Conservation (phyloP, 1,140 invertebrate genomes). For the Brachystomella parvula region DNA sequence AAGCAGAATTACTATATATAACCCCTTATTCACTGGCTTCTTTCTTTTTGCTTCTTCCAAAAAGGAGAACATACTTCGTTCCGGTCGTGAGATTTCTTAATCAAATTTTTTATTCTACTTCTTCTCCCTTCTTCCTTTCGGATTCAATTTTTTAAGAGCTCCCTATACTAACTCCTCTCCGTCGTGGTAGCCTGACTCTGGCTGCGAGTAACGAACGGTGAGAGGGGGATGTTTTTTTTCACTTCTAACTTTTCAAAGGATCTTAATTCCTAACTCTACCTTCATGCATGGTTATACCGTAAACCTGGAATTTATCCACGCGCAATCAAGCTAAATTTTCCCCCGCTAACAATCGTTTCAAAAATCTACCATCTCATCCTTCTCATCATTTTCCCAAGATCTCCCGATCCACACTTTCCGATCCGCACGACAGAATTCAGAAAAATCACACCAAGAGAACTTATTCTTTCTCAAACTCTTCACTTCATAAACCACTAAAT, state of each 20-base stretch:
- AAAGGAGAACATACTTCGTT: slow-evolving; percentile 12
- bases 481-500: background rate
- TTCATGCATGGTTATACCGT: slow-evolving; percentile 11
- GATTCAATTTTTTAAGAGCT: slow-evolving; percentile 4
- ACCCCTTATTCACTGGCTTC: background rate
- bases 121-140: slow-evolving; percentile 4
- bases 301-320: slow-evolving; percentile 12
- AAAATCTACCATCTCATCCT: background rate
- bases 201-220: background rate
- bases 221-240: background rate
- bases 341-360: too few relatives aligned
- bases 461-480: background rate
- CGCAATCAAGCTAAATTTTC: slow-evolving; percentile 4
- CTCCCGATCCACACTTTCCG: slow-evolving; percentile 6
- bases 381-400: background rate
- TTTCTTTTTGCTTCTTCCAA: background rate
- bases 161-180: background rate
- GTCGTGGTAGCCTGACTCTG: too few relatives aligned
- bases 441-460: background rate
- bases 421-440: slow-evolving; percentile 6
- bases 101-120: background rate
- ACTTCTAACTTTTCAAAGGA: background rate
- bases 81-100: slow-evolving; percentile 12
- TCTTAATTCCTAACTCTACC: background rate
- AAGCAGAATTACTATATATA: slow-evolving; percentile 7